Conservation (phyloP, 2,797 vertebrate species). For the Hapalemur alaotrensis region DNA sequence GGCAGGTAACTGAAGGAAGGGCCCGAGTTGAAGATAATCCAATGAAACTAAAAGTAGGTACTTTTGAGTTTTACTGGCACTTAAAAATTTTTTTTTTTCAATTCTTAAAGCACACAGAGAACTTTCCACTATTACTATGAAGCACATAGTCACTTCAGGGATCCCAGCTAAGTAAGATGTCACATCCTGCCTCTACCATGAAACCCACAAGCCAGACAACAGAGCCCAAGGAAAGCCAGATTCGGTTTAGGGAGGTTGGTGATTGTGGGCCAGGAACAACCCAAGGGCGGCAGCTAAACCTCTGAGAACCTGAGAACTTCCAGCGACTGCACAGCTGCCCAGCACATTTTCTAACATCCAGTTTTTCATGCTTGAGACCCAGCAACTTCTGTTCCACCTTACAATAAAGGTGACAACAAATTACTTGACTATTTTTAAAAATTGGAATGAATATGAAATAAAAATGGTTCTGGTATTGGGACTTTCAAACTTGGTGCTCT, state of each 20-base stretch:
- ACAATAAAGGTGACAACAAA: neutral
- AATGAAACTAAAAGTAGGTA: neutral
- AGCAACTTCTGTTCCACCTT: too few relatives aligned
- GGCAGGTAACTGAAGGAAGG: neutral
- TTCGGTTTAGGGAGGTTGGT: neutral
- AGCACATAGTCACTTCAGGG: neutral
- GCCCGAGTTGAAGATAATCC: neutral
- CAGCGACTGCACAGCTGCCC: rapidly evolving
- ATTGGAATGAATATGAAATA: neutral
- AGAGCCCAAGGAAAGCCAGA: neutral
- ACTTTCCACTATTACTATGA: neutral
- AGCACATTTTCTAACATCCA: neutral
- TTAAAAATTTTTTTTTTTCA: neutral
- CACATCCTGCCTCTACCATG: neutral
- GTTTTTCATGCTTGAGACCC: neutral
- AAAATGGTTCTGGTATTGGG: neutral
- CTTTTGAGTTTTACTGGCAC: neutral
- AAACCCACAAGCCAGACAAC: neutral
- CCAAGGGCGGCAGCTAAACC: too few relatives aligned
- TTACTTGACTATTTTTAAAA: neutral
- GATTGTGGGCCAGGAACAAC: neutral
- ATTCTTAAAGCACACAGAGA: neutral
- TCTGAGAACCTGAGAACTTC: neutral
- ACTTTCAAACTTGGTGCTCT: neutral
- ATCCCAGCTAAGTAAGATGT: neutral